Evolutionary conservation across 2,797 vertebrate genomes (phyloP).

Genomic region (Alca torda): DNA sequence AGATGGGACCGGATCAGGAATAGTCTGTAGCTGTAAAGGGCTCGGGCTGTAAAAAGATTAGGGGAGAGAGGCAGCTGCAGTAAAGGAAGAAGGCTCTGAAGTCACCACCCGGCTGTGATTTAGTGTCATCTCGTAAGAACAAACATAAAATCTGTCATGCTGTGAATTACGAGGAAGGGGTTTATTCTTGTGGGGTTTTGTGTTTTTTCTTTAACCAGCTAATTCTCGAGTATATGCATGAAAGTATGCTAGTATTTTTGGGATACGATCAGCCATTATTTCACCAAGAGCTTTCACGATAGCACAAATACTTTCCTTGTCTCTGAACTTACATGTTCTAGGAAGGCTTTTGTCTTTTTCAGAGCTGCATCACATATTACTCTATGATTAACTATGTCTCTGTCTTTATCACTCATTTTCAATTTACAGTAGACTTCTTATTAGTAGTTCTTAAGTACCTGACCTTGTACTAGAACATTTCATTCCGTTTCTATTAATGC

Average conservation of each 20-base stretch:
- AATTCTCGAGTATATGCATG: neutral
- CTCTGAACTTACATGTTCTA: neutral
- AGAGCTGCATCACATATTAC: neutral
- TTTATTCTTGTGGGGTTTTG: neutral
- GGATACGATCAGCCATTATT: neutral
- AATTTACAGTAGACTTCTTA: constrained; percentile 32
- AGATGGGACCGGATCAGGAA: neutral
- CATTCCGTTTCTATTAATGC: constrained; percentile 30
- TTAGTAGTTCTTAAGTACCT: constrained; percentile 16
- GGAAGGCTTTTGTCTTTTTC: neutral
- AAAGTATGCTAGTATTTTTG: neutral
- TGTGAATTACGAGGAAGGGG: neutral
- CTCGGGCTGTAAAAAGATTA: neutral
- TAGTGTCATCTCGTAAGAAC: neutral
- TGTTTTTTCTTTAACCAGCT: neutral
- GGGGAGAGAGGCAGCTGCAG: neutral
- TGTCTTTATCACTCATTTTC: constrained; percentile 28
- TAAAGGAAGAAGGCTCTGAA: neutral
- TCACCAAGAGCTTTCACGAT: neutral
- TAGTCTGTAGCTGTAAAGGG: neutral
- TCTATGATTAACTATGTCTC: constrained; percentile 27
- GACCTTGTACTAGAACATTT: constrained; percentile 41
- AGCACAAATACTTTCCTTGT: neutral
- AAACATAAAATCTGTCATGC: neutral
- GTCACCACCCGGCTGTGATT: neutral